Conservation (phyloP, 1,140 invertebrate species). For the Choristoneura fumiferana region DNA sequence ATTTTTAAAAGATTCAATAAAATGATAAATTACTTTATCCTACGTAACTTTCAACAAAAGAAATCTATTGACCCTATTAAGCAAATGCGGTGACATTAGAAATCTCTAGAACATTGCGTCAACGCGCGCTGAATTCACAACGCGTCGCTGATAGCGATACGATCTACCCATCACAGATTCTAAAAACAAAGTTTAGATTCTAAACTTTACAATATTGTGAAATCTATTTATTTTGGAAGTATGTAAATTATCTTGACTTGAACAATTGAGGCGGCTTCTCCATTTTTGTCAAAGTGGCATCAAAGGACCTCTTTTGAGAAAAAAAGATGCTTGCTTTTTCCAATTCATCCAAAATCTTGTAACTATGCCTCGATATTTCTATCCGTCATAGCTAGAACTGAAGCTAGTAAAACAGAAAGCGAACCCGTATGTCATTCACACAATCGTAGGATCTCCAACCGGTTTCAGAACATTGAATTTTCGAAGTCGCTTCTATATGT, state of each 20-base stretch:
- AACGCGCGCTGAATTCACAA: not conserved
- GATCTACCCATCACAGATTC: not conserved
- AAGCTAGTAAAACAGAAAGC: slow-evolving; percentile 12
- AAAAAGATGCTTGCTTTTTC: too few relatives aligned
- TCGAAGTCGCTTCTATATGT: not conserved
- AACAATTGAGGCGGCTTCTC: too few relatives aligned
- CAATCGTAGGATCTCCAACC: not conserved
- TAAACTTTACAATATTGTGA: too few relatives aligned
- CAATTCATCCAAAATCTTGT: too few relatives aligned
- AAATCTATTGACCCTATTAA: slow-evolving; percentile 19
- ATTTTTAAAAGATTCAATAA: not conserved
- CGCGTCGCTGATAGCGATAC: not conserved
- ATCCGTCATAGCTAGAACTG: too few relatives aligned
- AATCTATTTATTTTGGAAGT: too few relatives aligned
- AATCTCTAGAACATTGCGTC: slow-evolving; percentile 15
- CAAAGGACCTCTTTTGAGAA: too few relatives aligned
- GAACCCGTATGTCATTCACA: not conserved
- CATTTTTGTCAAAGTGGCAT: too few relatives aligned
- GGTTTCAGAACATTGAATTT: not conserved
- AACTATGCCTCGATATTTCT: too few relatives aligned
- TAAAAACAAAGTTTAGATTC: not conserved
- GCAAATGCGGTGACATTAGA: slow-evolving; percentile 22
- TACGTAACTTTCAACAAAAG: not conserved
- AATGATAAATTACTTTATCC: slow-evolving; percentile 8
- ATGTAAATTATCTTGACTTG: too few relatives aligned